phyloP scores from a whole-genome alignment of 2,797 vertebrate species.

The Darevskia mixta region DNA sequence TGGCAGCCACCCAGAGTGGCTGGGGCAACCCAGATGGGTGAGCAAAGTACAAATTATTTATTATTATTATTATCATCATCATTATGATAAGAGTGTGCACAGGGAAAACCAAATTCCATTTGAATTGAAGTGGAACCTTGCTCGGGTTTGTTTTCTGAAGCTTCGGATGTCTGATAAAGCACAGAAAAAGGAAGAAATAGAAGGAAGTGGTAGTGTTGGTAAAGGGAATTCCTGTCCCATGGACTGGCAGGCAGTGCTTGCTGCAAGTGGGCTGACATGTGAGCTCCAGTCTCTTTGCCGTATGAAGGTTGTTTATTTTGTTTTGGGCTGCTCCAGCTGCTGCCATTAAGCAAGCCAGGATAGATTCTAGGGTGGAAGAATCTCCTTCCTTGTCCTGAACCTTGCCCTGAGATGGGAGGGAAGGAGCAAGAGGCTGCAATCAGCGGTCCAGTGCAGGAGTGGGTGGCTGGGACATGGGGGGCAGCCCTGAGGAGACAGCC shows the following conservation, averaged over 20 bases:
- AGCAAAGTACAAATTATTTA: too few relatives aligned
- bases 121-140: too few relatives aligned
- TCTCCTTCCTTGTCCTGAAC: slow-evolving; percentile 41
- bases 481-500: slow-evolving; percentile 35
- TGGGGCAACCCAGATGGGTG: too few relatives aligned
- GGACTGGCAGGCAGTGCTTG: slow-evolving; percentile 49
- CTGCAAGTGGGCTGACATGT: slow-evolving; percentile 64
- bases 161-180: too few relatives aligned
- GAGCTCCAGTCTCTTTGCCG: slow-evolving; percentile 34
- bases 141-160: too few relatives aligned
- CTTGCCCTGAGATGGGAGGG: slow-evolving; percentile 75
- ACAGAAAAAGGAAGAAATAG: too few relatives aligned
- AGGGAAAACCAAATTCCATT: too few relatives aligned
- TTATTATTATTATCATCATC: too few relatives aligned
- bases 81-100: too few relatives aligned
- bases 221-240: slow-evolving; percentile 45
- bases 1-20: too few relatives aligned
- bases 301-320: slow-evolving; percentile 73
- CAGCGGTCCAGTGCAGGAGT: slow-evolving; percentile 52
- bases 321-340: slow-evolving; percentile 72
- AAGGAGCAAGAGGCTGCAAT: slow-evolving; percentile 63
- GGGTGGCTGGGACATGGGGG: slow-evolving; percentile 64
- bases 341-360: slow-evolving; percentile 66
- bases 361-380: slow-evolving; percentile 26
- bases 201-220: too few relatives aligned